phyloP scores from a whole-genome alignment of 1,140 invertebrate species.

The Zaprionus gabonicus region DNA sequence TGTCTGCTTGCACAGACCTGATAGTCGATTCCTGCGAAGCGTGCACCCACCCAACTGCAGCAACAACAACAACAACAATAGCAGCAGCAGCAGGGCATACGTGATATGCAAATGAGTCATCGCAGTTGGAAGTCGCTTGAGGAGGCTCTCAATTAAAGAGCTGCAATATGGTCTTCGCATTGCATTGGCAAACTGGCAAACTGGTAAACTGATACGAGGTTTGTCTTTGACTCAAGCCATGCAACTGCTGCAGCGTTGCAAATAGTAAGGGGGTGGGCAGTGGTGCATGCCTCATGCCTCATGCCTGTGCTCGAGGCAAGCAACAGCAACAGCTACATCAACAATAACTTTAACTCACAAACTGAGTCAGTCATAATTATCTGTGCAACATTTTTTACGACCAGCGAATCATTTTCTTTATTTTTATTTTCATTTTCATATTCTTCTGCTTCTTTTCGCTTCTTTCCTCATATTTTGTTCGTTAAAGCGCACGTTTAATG shows the following conservation, averaged over 20 bases:
- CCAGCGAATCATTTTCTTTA: conserved; percentile 10
- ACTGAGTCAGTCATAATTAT: conserved; percentile 21
- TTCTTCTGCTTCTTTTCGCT: background rate
- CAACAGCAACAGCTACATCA: conserved; percentile 5
- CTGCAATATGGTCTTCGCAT: conserved; percentile 32
- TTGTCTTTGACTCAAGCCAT: conserved; percentile 44
- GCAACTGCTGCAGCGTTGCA: conserved; percentile 37
- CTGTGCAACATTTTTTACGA: conserved; percentile 27
- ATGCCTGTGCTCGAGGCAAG: background rate
- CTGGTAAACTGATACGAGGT: conserved; percentile 36
- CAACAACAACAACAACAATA: background rate
- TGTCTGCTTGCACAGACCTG: background rate
- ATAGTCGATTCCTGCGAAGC: conserved; percentile 7
- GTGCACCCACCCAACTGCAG: conserved; percentile 1
- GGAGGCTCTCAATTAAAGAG: conserved; percentile 52
- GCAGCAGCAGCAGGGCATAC: background rate
- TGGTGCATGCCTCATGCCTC: conserved; percentile 5
- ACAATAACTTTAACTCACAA: conserved; percentile 20
- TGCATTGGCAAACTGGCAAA: conserved; percentile 40
- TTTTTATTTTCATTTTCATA: conserved; percentile 9
- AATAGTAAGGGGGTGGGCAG: background rate
- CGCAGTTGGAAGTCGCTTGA: conserved; percentile 29
- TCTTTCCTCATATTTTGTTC: conserved; percentile 25
- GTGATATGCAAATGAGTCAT: conserved; percentile 61
- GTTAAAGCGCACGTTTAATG: conserved; percentile 66